Conservation (phyloP, 2,797 vertebrate species). For the Tangara arthus region DNA sequence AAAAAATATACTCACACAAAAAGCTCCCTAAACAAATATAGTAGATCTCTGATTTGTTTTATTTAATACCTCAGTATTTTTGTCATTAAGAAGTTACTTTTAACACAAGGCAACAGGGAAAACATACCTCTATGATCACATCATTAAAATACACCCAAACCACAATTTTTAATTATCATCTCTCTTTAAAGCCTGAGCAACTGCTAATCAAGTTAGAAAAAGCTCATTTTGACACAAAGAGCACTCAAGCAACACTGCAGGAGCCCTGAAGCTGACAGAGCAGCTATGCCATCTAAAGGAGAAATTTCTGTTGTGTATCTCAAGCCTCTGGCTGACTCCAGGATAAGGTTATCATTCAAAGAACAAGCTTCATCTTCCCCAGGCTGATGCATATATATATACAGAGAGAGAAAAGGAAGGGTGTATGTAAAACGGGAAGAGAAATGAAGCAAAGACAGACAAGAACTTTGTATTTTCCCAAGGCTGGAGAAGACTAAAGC, state of each 20-base stretch:
- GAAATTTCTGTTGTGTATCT: background rate
- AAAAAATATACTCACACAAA: background rate
- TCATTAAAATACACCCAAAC: background rate
- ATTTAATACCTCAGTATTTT: background rate
- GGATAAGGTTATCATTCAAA: background rate
- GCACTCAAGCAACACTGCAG: background rate
- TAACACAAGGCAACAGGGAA: background rate
- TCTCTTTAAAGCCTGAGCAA: background rate
- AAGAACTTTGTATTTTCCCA: background rate
- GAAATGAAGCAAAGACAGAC: background rate
- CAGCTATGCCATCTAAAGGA: background rate
- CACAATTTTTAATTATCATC: background rate
- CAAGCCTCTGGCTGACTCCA: background rate
- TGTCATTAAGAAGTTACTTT: background rate
- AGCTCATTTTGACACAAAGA: background rate
- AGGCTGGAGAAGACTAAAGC: background rate
- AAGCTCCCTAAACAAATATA: rapidly evolving
- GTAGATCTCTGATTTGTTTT: background rate
- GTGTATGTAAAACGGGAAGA: background rate
- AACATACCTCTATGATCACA: background rate
- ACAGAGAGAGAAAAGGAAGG: background rate
- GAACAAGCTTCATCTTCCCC: background rate
- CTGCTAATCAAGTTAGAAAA: background rate
- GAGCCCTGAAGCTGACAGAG: background rate
- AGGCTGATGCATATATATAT: background rate